phyloP scores from a whole-genome alignment of 2,797 vertebrate genomes.

The Chaetophractus vellerosus region DNA sequence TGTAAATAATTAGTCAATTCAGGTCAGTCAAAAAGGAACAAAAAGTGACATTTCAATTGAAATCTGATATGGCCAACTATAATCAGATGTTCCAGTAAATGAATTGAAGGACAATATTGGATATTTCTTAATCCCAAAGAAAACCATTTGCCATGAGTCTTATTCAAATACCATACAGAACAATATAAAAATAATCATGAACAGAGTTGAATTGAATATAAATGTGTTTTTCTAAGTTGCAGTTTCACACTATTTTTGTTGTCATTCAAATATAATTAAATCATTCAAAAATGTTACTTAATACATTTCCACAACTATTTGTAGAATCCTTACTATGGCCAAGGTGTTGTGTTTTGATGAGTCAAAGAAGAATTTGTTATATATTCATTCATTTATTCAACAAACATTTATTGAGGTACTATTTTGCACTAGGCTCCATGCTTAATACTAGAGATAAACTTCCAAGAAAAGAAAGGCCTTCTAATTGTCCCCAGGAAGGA shows the following conservation, averaged over 20 bases:
- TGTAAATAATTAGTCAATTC: constrained; percentile 70
- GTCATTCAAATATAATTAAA: constrained; percentile 34
- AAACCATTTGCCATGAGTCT: constrained; percentile 45
- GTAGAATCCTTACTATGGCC: not conserved
- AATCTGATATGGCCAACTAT: not conserved
- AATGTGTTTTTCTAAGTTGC: constrained; percentile 15
- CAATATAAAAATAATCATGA: constrained; percentile 45
- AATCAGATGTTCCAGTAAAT: constrained; percentile 69
- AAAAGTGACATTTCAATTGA: constrained; percentile 74
- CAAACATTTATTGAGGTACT: not conserved
- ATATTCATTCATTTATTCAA: not conserved
- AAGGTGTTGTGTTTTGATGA: not conserved
- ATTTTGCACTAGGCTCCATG: not conserved
- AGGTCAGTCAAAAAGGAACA: constrained; percentile 71
- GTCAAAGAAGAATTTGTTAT: not conserved
- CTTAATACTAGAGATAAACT: not conserved
- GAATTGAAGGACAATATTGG: not conserved
- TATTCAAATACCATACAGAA: constrained; percentile 45
- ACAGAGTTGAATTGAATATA: not conserved
- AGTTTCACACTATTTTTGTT: not conserved
- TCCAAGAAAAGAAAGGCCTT: not conserved
- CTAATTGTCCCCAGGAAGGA: not conserved
- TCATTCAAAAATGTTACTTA: not conserved
- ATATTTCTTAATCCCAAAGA: constrained; percentile 67
- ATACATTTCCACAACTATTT: not conserved